A percentile compares a stretch with the other conserved stretches of the same genome.
phyloP scores from a whole-genome alignment of 2,888 invertebrate species.

The Nemapogon koenigi region DNA sequence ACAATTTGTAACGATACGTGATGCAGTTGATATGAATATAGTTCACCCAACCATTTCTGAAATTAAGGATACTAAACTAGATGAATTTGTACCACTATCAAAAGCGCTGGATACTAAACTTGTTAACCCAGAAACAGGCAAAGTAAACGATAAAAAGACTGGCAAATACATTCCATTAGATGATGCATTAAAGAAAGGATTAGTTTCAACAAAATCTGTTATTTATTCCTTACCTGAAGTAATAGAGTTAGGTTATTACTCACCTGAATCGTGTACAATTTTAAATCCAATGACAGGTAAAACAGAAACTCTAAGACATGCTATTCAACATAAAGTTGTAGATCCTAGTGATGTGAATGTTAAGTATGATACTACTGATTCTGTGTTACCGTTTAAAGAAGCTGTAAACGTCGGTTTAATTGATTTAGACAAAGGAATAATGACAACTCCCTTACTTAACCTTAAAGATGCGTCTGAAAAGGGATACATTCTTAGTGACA shows the following conservation, averaged over 20 bases:
- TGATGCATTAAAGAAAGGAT: constrained; percentile 71
- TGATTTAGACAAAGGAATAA: constrained; percentile 72
- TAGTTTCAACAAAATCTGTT: constrained; percentile 74
- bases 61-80: constrained; percentile 77
- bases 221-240: constrained; percentile 77
- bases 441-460: constrained; percentile 73
- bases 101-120: constrained; percentile 76
- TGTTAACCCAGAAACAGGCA: constrained; percentile 73
- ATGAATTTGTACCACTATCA: constrained; percentile 74
- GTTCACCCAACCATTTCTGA: constrained; percentile 83
- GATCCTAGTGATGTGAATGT: constrained; percentile 76
- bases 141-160: constrained; percentile 74
- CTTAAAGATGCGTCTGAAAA: constrained; percentile 82
- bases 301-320: constrained; percentile 76
- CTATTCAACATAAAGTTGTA: constrained; percentile 73
- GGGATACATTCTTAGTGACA: constrained; percentile 80
- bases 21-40: constrained; percentile 79
- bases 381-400: constrained; percentile 70
- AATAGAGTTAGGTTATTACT: constrained; percentile 79
- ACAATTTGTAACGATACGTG: constrained; percentile 74
- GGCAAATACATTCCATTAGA: constrained; percentile 74
- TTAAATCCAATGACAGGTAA: constrained; percentile 79
- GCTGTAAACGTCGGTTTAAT: constrained; percentile 74
- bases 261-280: constrained; percentile 74
- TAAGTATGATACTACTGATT: constrained; percentile 73